These are phyloP conservation scores for Molossus alvarezi DNA, from an alignment of 2,797 vertebrate genomes.

Conservation along the genomic window DNA sequence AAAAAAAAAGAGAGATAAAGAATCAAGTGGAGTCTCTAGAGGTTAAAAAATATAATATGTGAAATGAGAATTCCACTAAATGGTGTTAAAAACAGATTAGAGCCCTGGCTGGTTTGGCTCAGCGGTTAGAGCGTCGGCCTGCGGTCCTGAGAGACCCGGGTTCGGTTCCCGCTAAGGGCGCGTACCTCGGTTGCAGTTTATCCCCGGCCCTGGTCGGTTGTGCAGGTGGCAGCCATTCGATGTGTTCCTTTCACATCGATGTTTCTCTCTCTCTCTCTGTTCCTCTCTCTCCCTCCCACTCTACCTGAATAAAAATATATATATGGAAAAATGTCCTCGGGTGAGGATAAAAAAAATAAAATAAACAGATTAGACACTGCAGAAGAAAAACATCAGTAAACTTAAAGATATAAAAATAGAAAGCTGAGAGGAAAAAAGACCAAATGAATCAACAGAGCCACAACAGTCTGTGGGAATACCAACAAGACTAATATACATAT, in stretches of 20 bases:
- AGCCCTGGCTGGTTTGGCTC: neutral
- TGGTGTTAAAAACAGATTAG: neutral
- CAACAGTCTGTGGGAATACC: neutral
- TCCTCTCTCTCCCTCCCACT: too few species aligned
- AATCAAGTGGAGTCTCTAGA: conserved; percentile 13
- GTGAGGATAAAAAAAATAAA: too few species aligned
- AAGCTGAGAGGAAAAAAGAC: neutral
- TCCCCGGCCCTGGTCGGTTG: too few species aligned
- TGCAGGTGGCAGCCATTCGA: too few species aligned
- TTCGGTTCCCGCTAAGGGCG: too few species aligned
- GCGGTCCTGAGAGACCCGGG: too few species aligned
- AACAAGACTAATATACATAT: neutral
- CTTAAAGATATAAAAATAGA: conserved; percentile 5
- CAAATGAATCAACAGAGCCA: neutral
- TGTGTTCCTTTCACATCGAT: too few species aligned
- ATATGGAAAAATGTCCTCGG: too few species aligned
- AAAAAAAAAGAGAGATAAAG: conserved; percentile 19
- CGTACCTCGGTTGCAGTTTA: too few species aligned
- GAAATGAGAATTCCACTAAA: neutral
- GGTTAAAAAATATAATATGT: neutral
- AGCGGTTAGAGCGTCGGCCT: too few species aligned
- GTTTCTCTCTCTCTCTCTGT: too few species aligned
- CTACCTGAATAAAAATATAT: too few species aligned
- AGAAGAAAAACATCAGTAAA: neutral
- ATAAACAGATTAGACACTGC: neutral